Base-by-base conservation (phyloP, 2,888 invertebrate species). In the Sminthurinus aureus region DNA sequence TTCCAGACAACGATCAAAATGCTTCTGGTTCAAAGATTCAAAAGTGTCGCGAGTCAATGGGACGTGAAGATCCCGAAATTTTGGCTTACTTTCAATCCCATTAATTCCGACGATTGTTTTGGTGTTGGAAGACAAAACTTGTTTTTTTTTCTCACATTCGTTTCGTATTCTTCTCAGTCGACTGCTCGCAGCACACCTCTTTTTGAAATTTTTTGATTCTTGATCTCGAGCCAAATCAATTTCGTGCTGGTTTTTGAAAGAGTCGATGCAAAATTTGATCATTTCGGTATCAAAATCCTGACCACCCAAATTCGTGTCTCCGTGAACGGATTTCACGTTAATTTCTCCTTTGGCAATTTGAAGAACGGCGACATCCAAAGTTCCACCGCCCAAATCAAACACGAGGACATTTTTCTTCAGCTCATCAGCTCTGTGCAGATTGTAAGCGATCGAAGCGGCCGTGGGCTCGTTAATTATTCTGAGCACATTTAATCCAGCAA, bases 341-440 rank as follows among this genome's bases (percentile, higher is more conserved):
- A 85, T 83, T 15, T 82, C 15, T 9, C 76, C 79, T 9, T 75
- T 64, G 13, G 77, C 52, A 26, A 81, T 80, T n/a, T 73, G 38
- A 38, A 85, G 51, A 66, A 86, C n/a, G 15, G 85, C 69, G 0
- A 87, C 84, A 79, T 88, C 88, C 69, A 88, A 88, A 11, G 88
- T 88, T 0, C 85, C 85, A 0, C 86, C 86, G 6, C 86, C 86
- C 11, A 86, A 58, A 69, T 86, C n/a, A n/a, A n/a, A n/a, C n/a
- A n/a, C n/a, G n/a, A n/a, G n/a, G n/a, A n/a, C n/a, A n/a, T n/a
- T n/a, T n/a, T n/a, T n/a, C n/a, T n/a, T n/a, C n/a, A n/a, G n/a
- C 58, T 76, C 76, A 52, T 76, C 76, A 18, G 11, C 20, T 58
- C 76, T 58, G 58, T 76, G n/a, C 2, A 76, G 52, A 18, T 52